These are phyloP conservation scores for Morpho deidamia DNA, from an alignment of 2,888 invertebrate species.

Conservation along the genomic window DNA sequence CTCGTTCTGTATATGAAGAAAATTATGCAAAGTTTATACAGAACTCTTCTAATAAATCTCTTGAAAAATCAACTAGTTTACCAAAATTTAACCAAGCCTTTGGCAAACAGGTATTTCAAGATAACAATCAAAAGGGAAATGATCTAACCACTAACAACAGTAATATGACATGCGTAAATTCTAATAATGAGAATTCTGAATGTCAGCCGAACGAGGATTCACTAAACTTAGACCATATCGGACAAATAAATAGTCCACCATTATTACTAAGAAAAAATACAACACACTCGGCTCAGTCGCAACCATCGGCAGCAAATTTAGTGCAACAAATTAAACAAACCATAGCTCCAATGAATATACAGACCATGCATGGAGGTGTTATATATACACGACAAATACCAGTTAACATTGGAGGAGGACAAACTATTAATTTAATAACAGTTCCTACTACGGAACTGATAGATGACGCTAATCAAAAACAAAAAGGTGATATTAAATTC, in stretches of 20 bases:
- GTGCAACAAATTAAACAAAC: constrained; percentile 73
- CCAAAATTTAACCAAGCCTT: constrained; percentile 90
- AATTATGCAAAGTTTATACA: constrained; percentile 77
- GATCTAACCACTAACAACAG: constrained; percentile 44
- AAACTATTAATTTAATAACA: constrained; percentile 79
- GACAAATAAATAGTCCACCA: constrained; percentile 58
- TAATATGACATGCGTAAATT: constrained; percentile 36
- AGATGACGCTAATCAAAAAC: constrained; percentile 62
- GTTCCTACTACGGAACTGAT: constrained; percentile 67
- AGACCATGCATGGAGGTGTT: constrained; percentile 82
- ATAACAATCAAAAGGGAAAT: constrained; percentile 48
- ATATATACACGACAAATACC: constrained; percentile 86
- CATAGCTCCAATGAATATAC: constrained; percentile 76
- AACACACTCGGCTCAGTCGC: constrained; percentile 43
- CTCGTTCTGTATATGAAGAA: constrained; percentile 74
- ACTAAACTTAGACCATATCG: constrained; percentile 56
- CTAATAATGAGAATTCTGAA: constrained; percentile 42
- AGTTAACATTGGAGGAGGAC: constrained; percentile 76
- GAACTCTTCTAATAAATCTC: constrained; percentile 49
- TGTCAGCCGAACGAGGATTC: constrained; percentile 49
- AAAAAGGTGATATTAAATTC: constrained; percentile 43
- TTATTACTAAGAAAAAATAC: constrained; percentile 55
- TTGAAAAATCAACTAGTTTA: constrained; percentile 73
- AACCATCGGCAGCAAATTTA: constrained; percentile 44
- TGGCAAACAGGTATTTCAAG: constrained; percentile 83